Evolutionary conservation across 2,113 vertebrate genomes (phyloP).

Genomic region (Ctenodactylus gundi): DNA sequence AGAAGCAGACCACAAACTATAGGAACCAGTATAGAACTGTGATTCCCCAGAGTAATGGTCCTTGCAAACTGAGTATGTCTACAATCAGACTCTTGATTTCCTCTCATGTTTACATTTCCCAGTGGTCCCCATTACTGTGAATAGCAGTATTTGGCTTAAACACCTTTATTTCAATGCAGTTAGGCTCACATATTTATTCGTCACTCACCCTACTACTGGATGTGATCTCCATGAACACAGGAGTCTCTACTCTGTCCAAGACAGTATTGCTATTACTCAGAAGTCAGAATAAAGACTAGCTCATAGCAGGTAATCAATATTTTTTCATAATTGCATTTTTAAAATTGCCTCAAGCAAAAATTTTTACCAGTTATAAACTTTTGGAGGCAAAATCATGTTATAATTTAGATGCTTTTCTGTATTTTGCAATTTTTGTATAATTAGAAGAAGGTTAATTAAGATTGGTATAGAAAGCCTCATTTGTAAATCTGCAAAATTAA

Average conservation of each 20-base stretch:
- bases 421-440: background rate
- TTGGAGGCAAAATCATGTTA: background rate
- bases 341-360: conserved; percentile 24
- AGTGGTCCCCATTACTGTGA: background rate
- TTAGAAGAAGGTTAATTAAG: conserved; percentile 29
- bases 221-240: background rate
- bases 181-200: background rate
- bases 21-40: background rate
- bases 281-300: background rate
- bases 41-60: background rate
- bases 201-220: background rate
- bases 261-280: background rate
- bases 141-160: background rate
- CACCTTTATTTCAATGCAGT: background rate
- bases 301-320: background rate
- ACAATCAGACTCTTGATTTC: background rate
- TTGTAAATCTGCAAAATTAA: conserved; percentile 23
- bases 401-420: background rate
- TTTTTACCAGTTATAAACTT: background rate
- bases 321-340: conserved; percentile 32
- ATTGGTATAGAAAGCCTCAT: background rate
- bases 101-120: background rate
- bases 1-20: background rate
- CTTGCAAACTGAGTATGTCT: background rate
- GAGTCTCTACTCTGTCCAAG: background rate